Evolutionary conservation across 1,140 invertebrate genomes (phyloP).

Genomic region (Brachionus angularis): DNA sequence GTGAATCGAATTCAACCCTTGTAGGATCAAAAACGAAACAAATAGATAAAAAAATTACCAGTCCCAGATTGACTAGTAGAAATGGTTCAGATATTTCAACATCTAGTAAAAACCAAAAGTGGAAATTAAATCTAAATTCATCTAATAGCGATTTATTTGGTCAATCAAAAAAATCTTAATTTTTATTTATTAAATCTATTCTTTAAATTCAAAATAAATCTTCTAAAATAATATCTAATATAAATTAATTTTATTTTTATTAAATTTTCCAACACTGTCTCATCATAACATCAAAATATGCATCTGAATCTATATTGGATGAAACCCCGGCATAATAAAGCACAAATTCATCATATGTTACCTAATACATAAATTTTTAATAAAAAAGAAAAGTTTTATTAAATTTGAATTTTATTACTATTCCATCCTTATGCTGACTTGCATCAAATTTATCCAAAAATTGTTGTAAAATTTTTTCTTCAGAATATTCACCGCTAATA

Average conservation of each 20-base stretch:
- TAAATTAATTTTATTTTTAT: no score
- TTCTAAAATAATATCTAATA: no score
- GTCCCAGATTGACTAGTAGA: background rate
- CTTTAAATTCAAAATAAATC: no score
- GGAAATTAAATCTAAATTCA: background rate
- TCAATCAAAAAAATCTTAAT: background rate
- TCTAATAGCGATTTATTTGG: conserved; percentile 1
- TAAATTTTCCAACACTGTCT: conserved; percentile 51
- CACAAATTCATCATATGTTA: conserved; percentile 51
- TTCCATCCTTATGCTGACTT: conserved; percentile 70
- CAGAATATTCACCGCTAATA: conserved; percentile 78
- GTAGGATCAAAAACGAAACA: background rate
- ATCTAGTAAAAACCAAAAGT: conserved; percentile 10
- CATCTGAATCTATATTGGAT: conserved; percentile 53
- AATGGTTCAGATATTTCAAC: background rate
- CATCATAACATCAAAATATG: conserved; percentile 57
- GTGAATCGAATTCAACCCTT: background rate
- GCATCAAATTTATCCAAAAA: conserved; percentile 86
- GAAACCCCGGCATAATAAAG: conserved; percentile 53
- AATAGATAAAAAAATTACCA: background rate
- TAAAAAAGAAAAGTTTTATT: no score
- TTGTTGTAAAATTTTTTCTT: conserved; percentile 75
- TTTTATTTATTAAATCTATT: no score
- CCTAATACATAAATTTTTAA: no score
- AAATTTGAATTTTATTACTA: no score